Evolutionary conservation across 2,113 vertebrate genomes (phyloP).

Genomic region (Etia nguti): DNA sequence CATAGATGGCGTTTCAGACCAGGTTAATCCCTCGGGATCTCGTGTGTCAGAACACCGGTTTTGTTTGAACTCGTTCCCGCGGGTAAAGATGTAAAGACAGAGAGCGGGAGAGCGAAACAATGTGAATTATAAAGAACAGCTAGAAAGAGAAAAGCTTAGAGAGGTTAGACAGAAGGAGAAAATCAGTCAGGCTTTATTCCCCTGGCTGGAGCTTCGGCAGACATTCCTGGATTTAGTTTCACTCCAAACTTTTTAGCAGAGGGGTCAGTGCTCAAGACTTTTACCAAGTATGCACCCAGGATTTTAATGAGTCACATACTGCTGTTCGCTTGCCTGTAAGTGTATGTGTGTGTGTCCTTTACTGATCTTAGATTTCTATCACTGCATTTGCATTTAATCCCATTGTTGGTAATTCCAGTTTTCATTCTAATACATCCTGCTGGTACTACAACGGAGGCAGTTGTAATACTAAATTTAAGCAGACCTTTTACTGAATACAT

Average conservation of each 20-base stretch:
- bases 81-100: slow-evolving; percentile 15
- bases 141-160: slow-evolving; percentile 22
- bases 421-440: background rate
- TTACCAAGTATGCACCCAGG: slow-evolving; percentile 13
- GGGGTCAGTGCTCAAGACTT: slow-evolving; percentile 38
- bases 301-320: slow-evolving; percentile 45
- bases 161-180: slow-evolving; percentile 25
- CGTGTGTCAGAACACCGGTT: slow-evolving; percentile 15
- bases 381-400: slow-evolving; percentile 10
- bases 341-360: background rate
- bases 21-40: background rate
- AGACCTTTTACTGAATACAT: background rate
- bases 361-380: background rate
- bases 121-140: slow-evolving; percentile 35
- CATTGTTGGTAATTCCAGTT: background rate
- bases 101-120: background rate
- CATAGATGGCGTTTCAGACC: background rate
- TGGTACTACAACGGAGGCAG: background rate
- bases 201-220: slow-evolving; percentile 22
- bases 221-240: slow-evolving; percentile 57
- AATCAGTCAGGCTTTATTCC: slow-evolving; percentile 39
- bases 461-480: background rate
- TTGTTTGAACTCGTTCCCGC: slow-evolving; percentile 24
- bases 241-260: slow-evolving; percentile 35
- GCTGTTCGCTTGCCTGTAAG: background rate